Evolutionary conservation across 2,888 invertebrate genomes (phyloP).

Genomic region (Chymomyza fuscimana): DNA sequence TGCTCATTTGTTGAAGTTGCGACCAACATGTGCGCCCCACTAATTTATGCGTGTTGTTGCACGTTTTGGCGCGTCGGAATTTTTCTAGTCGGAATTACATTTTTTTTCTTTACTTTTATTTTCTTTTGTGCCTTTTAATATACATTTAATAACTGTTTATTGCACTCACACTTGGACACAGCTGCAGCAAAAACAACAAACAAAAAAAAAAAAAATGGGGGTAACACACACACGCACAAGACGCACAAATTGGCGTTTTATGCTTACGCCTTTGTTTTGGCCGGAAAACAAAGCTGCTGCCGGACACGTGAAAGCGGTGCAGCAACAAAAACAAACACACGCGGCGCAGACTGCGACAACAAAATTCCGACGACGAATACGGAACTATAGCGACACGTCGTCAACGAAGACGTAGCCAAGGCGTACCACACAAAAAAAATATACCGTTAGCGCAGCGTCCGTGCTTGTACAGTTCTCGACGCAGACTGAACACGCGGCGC

Average conservation of each 20-base stretch:
- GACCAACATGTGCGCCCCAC: slow-evolving; percentile 37
- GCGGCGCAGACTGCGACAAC: background rate
- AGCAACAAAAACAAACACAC: background rate
- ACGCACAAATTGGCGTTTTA: background rate
- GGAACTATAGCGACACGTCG: background rate
- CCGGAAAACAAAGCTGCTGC: background rate
- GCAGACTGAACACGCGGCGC: slow-evolving; percentile 49
- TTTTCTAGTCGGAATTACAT: slow-evolving; percentile 23
- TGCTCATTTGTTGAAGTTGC: slow-evolving; percentile 21
- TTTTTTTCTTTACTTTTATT: no score
- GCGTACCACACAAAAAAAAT: slow-evolving; percentile 6
- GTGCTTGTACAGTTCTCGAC: slow-evolving; percentile 68
- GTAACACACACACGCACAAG: background rate
- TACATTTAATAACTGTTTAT: slow-evolving; percentile 22
- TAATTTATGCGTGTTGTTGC: slow-evolving; percentile 32
- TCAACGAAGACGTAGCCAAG: slow-evolving; percentile 21
- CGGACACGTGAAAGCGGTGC: slow-evolving; percentile 2
- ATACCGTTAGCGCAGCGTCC: slow-evolving; percentile 44
- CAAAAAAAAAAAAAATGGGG: background rate
- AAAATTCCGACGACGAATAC: background rate
- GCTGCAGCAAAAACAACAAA: background rate
- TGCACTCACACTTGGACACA: slow-evolving; percentile 4
- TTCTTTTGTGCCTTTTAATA: slow-evolving; percentile 27
- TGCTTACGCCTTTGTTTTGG: slow-evolving; percentile 1
- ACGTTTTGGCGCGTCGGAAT: slow-evolving; percentile 60